A percentile compares a stretch with the other conserved stretches of the same genome.
These are phyloP conservation scores for Aphaenogaster rudis DNA, from an alignment of 1,140 invertebrate genomes.

Conservation along the genomic window DNA sequence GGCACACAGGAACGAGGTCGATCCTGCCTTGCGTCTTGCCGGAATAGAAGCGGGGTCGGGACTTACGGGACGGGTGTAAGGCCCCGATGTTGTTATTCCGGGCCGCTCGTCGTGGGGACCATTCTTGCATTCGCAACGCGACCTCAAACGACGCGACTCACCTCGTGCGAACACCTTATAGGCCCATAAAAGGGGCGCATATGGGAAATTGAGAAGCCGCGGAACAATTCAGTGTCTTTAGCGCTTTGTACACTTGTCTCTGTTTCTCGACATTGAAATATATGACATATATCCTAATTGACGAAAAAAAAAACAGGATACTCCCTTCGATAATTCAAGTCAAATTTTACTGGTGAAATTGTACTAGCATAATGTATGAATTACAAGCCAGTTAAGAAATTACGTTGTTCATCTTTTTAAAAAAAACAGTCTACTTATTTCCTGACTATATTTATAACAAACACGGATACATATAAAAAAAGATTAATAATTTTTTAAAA, in stretches of 20 bases:
- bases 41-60: conserved; percentile 33
- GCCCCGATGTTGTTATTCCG: conserved; percentile 63
- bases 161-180: conserved; percentile 66
- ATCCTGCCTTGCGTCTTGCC: conserved; percentile 71
- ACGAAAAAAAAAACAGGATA: not conserved
- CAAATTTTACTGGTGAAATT: not conserved
- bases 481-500: not conserved
- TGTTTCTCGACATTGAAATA: conserved; percentile 29
- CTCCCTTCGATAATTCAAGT: not conserved
- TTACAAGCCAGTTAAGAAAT: not conserved
- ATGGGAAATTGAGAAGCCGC: conserved; percentile 45
- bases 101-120: conserved; percentile 19
- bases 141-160: conserved; percentile 37
- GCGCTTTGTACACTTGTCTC: conserved; percentile 64
- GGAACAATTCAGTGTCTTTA: conserved; percentile 55
- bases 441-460: not conserved
- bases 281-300: not conserved
- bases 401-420: not conserved
- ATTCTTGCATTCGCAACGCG: conserved; percentile 59
- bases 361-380: not conserved
- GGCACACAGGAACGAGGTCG: conserved; percentile 44
- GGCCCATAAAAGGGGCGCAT: conserved; percentile 71
- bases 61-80: conserved; percentile 55
- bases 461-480: not conserved
- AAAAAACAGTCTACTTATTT: not conserved